Percentiles rank a stretch among this genome's conserved stretches.
Conservation (phyloP, 1,140 invertebrate species). For the Sitobion miscanthi region DNA sequence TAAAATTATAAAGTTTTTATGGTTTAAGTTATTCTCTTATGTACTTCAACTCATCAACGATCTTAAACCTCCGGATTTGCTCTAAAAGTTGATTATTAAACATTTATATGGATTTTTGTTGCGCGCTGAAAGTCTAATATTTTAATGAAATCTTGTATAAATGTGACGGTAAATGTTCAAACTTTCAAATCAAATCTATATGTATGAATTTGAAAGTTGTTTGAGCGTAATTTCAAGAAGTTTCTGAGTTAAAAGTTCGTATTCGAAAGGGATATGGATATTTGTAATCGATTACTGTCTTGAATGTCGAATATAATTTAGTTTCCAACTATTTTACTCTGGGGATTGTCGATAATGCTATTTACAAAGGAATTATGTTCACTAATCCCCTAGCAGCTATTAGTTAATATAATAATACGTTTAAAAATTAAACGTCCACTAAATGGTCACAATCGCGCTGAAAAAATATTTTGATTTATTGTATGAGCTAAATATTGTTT, state of each 20-base stretch:
- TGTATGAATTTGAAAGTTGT: neutral
- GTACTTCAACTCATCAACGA: too few species aligned
- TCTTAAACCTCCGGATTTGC: too few species aligned
- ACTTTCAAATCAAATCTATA: neutral
- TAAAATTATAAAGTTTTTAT: too few species aligned
- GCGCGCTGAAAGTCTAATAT: neutral
- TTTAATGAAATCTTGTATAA: neutral
- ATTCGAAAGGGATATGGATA: neutral
- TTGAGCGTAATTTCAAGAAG: neutral
- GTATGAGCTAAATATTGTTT: neutral
- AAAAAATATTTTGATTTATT: neutral
- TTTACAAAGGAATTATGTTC: neutral
- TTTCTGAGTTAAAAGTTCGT: neutral
- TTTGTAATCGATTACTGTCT: neutral
- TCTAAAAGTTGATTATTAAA: neutral
- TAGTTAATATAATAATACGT: neutral
- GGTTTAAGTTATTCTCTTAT: too few species aligned
- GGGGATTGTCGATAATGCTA: neutral
- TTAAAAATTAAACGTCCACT: neutral
- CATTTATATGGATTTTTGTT: neutral
- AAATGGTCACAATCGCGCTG: neutral
- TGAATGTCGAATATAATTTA: neutral
- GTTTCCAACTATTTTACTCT: neutral
- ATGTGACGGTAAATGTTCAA: neutral
- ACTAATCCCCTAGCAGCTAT: neutral